Percentiles rank a stretch among this genome's conserved stretches.
Evolutionary conservation across 1,140 invertebrate genomes (phyloP).

Genomic region (Zophobas morio): DNA sequence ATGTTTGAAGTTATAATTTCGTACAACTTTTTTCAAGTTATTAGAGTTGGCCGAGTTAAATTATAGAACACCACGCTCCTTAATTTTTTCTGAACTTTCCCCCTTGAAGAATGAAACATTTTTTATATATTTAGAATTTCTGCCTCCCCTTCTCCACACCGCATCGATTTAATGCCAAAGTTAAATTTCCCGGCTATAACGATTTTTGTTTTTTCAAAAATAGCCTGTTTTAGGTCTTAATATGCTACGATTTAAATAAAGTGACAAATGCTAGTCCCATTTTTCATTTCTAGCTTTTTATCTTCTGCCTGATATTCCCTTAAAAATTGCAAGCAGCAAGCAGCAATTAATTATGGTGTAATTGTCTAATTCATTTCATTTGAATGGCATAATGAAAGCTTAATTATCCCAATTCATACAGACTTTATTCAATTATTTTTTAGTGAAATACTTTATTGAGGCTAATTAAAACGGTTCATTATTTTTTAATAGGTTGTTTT

Average conservation of each 20-base stretch:
- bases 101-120: not conserved
- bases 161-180: slow-evolving; percentile 10
- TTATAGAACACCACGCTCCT: slow-evolving; percentile 17
- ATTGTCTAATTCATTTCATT: slow-evolving; percentile 37
- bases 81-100: slow-evolving; percentile 26
- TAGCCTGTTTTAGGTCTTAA: no score
- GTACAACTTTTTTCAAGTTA: slow-evolving; percentile 21
- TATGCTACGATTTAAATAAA: no score
- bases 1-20: slow-evolving; percentile 33
- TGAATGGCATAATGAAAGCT: slow-evolving; percentile 26
- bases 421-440: slow-evolving; percentile 29
- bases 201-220: not conserved
- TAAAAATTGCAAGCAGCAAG: slow-evolving; percentile 13
- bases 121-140: slow-evolving; percentile 16
- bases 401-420: slow-evolving; percentile 39
- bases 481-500: slow-evolving; percentile 15
- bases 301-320: no score
- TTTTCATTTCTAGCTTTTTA: no score
- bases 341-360: slow-evolving; percentile 25
- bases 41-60: slow-evolving; percentile 27
- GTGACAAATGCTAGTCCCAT: no score
- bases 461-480: slow-evolving; percentile 25
- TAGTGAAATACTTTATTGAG: slow-evolving; percentile 17
- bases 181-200: slow-evolving; percentile 9
- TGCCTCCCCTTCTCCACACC: not conserved